Base-by-base conservation (phyloP, 37 sponge, comb jelly and placozoan species). In the Chondrilla cf. caribensis region DNA sequence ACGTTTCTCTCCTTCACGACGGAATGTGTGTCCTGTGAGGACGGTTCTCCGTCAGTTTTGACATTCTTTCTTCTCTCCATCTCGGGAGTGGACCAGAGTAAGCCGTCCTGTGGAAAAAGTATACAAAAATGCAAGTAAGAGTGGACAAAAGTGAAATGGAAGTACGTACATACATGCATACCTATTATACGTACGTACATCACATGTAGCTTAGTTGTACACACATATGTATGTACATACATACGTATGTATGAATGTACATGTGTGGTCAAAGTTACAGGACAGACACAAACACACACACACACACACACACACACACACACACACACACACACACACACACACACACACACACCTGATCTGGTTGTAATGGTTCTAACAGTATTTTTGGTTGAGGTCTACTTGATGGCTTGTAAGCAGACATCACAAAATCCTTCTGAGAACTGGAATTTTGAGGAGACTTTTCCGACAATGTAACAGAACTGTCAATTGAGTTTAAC, bases 31-130 rank as follows among this genome's bases (percentile, higher is more conserved):
- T 39, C 76, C 24, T 22, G 21, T 3, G 76, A 3, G 2, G 76
- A 36, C 0, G 76, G 76, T 25, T 73, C 42, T 21, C 24, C 76
- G 22, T 39, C 76, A 2, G 76, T 73, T 25, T 73, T 73, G 25
- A 15, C 24, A 19, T 39, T 17, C 24, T 24, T 14, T 2, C 76
- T 5, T 37, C 40, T 73, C 42, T 73, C 44, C 76, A 73, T 73
- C 44, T 73, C 76, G 6, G 76, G 76, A 19, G 76, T 73, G 41
- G 38, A 15, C 76, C 76, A 73, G 43, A 73, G 43, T 2, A 73
- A 9, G 2, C 76, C 76, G 22, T 29, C 1, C 68, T 47, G 51
- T 47, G 6, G 9, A 47, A 6, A 47, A 11, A 47, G 51, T n/a
- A n/a, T n/a, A n/a, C n/a, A n/a, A n/a, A n/a, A n/a, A n/a, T n/a